Base-by-base conservation (phyloP, 2,797 vertebrate species). In the Anguilla obscura region DNA sequence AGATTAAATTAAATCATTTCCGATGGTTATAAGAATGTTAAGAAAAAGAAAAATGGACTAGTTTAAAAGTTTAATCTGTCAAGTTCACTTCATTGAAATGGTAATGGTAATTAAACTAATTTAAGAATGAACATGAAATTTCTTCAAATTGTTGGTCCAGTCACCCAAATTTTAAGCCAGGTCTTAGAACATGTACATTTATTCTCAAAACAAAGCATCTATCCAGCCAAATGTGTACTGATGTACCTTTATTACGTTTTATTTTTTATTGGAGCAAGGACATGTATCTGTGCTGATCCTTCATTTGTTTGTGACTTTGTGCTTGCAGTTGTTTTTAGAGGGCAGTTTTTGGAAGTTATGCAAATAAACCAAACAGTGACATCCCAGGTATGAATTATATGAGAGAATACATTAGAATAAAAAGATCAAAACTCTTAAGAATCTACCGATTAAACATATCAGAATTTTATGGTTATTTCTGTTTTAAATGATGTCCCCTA, bases 261-360 rank as follows among this genome's bases (percentile, higher is more conserved):
- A 45, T 45, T 45, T 45, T 45, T 45, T 45, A 45, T 45, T 45
- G 40, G 40, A 45, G 7, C 9, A 45, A 79, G 18, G 74, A 79
- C 12, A 12, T 10, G 36, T 16, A 21, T 45, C 36, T 7, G 74
- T 45, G 36, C 16, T 40, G 4, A 79, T 36, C 74, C 36, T 79
- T 40, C 16, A 79, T 3, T 21, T 45, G 10, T 45, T 45, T 45
- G 74, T 79, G 33, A 40, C 16, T 21, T 79, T 79, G 36, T 79
- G 36, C 74, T n/a, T 82, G 79, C 79, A 50, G 8, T 48, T 50
- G 7, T 82, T 50, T 24, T 50, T 45, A 48, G 45, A 82, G 45
- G 79, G 50, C 74, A 21, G 79, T 50, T 82, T 82, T 50, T 82
- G 12, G 40, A 82, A 21, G 21, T 82, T 82, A 82, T 48, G 79